phyloP scores from a whole-genome alignment of 53 echinoderm and acorn worm genomes.

The Astropecten irregularis region DNA sequence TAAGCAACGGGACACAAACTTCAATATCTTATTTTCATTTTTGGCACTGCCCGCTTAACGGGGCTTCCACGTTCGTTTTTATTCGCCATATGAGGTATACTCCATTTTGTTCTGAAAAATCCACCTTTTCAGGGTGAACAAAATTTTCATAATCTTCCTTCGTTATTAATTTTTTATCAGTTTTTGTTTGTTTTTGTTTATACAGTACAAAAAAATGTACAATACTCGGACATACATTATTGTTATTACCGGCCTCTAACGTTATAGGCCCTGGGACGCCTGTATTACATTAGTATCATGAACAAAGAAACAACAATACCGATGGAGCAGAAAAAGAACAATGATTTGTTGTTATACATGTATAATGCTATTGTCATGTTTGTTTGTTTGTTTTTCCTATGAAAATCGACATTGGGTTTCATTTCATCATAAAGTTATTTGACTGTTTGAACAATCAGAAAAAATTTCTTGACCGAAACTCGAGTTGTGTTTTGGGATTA shows the following conservation, averaged over 20 bases:
- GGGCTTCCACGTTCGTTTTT: constrained; percentile 10
- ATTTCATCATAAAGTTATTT: not conserved
- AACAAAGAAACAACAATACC: constrained; percentile 32
- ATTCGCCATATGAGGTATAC: too few species aligned
- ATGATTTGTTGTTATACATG: constrained; percentile 1
- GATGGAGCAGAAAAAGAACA: not conserved
- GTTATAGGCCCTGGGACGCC: not conserved
- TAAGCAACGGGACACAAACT: too few species aligned
- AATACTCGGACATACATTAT: not conserved
- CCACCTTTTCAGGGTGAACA: not conserved
- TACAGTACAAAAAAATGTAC: constrained; percentile 59
- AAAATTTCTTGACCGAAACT: not conserved
- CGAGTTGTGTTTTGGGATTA: not conserved
- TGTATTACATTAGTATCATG: not conserved
- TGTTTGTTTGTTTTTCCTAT: not conserved
- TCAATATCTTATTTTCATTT: too few species aligned
- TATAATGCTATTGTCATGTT: constrained; percentile 19
- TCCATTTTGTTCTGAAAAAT: not conserved
- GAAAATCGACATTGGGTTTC: not conserved
- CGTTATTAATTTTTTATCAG: not conserved
- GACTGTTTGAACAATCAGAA: not conserved
- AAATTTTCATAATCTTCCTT: too few species aligned
- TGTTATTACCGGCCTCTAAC: not conserved
- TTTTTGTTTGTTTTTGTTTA: constrained; percentile 12
- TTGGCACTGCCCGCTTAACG: constrained; percentile 40